Percentiles rank a stretch among this genome's conserved stretches.
phyloP scores from a whole-genome alignment of 2,888 invertebrate species.

The Timema cristinae region DNA sequence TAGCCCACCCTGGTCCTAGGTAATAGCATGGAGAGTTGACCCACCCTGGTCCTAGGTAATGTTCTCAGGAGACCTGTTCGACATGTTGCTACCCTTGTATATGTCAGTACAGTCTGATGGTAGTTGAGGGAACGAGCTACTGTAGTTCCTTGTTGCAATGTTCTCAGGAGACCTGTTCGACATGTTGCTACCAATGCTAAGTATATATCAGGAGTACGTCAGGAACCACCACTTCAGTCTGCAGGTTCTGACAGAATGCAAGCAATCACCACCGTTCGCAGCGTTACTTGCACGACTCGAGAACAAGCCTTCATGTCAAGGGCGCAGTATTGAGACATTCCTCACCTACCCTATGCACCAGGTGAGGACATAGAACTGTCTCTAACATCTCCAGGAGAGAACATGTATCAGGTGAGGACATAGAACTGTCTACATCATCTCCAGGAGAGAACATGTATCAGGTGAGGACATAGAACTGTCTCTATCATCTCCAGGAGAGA shows the following conservation, averaged over 20 bases:
- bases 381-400: too few species aligned
- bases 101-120: too few species aligned
- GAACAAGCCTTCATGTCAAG: slow-evolving; percentile 80
- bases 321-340: slow-evolving; percentile 80
- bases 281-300: slow-evolving; percentile 74
- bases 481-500: too few species aligned
- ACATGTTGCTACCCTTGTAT: slow-evolving; percentile 74
- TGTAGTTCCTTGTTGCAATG: neutral
- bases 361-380: slow-evolving; percentile 52
- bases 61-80: slow-evolving; percentile 80
- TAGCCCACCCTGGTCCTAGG: too few species aligned
- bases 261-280: slow-evolving; percentile 75
- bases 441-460: too few species aligned
- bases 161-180: slow-evolving; percentile 84
- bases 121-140: neutral
- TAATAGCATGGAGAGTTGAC: too few species aligned
- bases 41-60: neutral
- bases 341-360: slow-evolving; percentile 94
- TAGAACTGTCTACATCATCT: too few species aligned
- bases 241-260: slow-evolving; percentile 88
- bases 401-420: slow-evolving; percentile 80
- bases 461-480: slow-evolving; percentile 52
- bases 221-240: slow-evolving; percentile 91
- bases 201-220: slow-evolving; percentile 93
- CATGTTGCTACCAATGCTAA: slow-evolving; percentile 91